Evolutionary conservation across 2,797 vertebrate genomes (phyloP).

Genomic region (Epinephelus awoara): DNA sequence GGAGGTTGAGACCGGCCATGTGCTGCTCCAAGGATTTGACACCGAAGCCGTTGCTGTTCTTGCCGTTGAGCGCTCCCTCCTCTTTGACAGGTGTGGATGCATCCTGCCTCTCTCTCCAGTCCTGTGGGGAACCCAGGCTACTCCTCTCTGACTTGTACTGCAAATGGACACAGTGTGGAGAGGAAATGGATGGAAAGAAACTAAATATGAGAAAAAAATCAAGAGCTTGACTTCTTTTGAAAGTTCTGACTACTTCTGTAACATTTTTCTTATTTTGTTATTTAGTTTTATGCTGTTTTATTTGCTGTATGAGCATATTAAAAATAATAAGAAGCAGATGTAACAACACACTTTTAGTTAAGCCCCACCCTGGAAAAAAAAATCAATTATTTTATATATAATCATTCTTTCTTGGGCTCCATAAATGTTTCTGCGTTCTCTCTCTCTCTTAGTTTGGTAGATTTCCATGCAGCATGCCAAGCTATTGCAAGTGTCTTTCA

Average conservation of each 20-base stretch:
- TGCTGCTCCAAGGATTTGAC: constrained; percentile 90
- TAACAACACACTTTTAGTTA: no score
- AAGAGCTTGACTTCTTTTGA: background rate
- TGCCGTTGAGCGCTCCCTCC: constrained; percentile 82
- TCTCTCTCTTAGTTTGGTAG: background rate
- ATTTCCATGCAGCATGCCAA: background rate
- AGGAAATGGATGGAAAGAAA: constrained; percentile 6
- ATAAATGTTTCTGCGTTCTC: background rate
- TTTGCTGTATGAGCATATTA: no score
- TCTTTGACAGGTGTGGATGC: constrained; percentile 83
- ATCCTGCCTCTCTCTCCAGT: constrained; percentile 89
- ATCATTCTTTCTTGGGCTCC: background rate
- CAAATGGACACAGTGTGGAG: constrained; percentile 21
- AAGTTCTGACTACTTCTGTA: background rate
- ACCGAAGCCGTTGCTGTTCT: constrained; percentile 87
- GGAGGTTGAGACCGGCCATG: constrained; percentile 89
- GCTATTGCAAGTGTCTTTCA: background rate
- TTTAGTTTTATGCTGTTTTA: background rate
- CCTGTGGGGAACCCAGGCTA: constrained; percentile 86
- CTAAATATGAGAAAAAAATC: background rate
- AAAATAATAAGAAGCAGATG: no score
- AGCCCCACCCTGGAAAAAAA: background rate
- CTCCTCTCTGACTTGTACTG: constrained; percentile 89
- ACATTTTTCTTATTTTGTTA: background rate
- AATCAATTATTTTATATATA: no score